Base-by-base conservation (phyloP, 2,888 invertebrate genomes). In the Hyposoter dolosus region DNA sequence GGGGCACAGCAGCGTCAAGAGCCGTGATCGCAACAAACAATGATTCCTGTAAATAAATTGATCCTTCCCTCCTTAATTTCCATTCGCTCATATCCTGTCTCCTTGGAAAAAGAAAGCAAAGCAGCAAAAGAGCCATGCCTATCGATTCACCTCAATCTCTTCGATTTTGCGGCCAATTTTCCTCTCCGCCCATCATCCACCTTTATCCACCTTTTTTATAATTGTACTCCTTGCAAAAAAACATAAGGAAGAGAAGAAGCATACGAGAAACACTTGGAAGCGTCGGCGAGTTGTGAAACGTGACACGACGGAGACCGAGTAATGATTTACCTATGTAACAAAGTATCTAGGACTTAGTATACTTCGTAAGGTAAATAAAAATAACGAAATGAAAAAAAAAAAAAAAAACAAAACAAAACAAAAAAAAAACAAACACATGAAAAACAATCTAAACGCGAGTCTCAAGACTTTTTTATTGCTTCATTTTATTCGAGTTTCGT, bases 21-120 rank as follows among this genome's bases (percentile, higher is more conserved):
- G 12, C 63, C 72, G 68, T 76, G 1, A 68, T 28, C 72, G 71
- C 85, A 76, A 83, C 74, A 56, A 77, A 77, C 81, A 81, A 83
- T 88, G 92, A 93, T 91, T 92, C 93, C 90, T 94, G 94, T 94
- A 94, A 93, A 94, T 94, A 94, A 93, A 93, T 71, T 82, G 50
- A 83, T 69, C 68, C 50, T 56, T 19, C 72, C 53, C 56, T 63
- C 68, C 45, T 77, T 69, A 15, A 56, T 77, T 81, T 82, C 74
- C 82, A 9, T 35, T 66, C 65, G 40, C 47, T 15, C 45, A 23
- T 63, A 47, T 35, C 28, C 35, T 89, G 89, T 88, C 85, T 89
- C 89, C 90, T 90, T 89, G 90, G 50, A 40, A 32, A 15, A 35
- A 28, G 65, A 12, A 43, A 43, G 28, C 0, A 66, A 78, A 9